Percentiles rank a stretch among this genome's conserved stretches.
phyloP scores from a whole-genome alignment of 2,888 invertebrate genomes.

The Yponomeuta malinellus region DNA sequence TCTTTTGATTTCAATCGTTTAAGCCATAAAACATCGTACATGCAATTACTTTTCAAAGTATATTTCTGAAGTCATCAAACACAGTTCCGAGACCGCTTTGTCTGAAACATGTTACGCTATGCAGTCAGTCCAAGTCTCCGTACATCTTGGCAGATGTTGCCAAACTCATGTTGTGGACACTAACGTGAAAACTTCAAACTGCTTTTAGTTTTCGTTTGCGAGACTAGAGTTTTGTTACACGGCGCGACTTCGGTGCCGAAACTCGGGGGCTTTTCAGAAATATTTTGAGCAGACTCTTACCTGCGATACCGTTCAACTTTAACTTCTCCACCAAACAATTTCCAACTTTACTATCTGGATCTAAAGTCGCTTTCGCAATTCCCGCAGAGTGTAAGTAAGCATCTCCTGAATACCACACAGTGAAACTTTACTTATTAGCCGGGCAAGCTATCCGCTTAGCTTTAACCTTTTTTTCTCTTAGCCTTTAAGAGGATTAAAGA shows the following conservation, averaged over 20 bases:
- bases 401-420: conserved; percentile 11
- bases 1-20: too few relatives aligned
- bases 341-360: conserved; percentile 2
- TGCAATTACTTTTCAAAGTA: not conserved
- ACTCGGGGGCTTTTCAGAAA: conserved; percentile 2
- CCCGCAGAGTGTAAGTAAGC: conserved; percentile 1
- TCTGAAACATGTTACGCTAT: conserved; percentile 1
- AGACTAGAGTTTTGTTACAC: conserved; percentile 20
- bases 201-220: conserved; percentile 24
- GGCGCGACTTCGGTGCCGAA: not conserved
- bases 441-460: conserved; percentile 17
- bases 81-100: not conserved
- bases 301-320: conserved; percentile 5
- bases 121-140: conserved; percentile 6
- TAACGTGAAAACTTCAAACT: conserved; percentile 36
- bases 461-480: conserved; percentile 9
- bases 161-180: conserved; percentile 25
- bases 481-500: conserved; percentile 27
- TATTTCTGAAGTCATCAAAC: conserved; percentile 19
- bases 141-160: conserved; percentile 26
- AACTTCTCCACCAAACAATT: conserved; percentile 4
- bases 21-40: too few relatives aligned
- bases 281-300: not conserved
- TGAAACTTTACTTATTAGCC: conserved; percentile 22
- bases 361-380: conserved; percentile 6